These are phyloP conservation scores for Lagocephalus sceleratus DNA, from an alignment of 2,797 vertebrate species.

Conservation along the genomic window DNA sequence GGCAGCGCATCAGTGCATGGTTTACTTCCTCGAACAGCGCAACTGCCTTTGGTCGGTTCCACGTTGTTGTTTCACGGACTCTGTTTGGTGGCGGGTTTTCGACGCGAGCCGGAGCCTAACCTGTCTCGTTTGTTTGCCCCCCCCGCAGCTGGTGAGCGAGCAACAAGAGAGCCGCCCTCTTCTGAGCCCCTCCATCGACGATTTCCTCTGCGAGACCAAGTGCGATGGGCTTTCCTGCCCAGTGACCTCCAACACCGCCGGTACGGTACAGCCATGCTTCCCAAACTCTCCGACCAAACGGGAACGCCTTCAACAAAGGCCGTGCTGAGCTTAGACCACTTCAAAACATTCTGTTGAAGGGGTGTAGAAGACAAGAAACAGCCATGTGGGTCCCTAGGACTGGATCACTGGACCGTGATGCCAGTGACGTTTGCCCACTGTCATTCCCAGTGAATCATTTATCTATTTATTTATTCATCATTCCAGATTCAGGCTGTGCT, in stretches of 20 bases:
- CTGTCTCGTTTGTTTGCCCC: slow-evolving; percentile 44
- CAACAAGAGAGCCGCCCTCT: slow-evolving; percentile 98
- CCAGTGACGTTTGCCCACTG: no score
- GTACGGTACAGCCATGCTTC: slow-evolving; percentile 31
- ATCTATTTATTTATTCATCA: neutral
- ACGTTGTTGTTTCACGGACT: neutral
- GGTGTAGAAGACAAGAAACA: no score
- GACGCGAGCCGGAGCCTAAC: slow-evolving; percentile 27
- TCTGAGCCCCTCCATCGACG: slow-evolving; percentile 96
- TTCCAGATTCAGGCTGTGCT: neutral
- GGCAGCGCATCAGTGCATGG: no score
- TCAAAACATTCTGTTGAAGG: no score
- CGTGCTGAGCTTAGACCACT: no score
- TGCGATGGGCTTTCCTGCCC: slow-evolving; percentile 89
- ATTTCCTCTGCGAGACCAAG: slow-evolving; percentile 98
- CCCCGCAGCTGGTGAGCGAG: slow-evolving; percentile 92
- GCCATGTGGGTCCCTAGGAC: no score
- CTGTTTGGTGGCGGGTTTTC: neutral
- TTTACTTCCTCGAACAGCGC: no score
- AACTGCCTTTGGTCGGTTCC: no score
- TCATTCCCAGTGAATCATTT: neutral
- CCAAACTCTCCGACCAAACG: no score
- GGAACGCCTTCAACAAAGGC: no score
- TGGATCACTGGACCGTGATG: no score
- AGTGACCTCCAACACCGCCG: slow-evolving; percentile 95